These are phyloP conservation scores for Halcyon badia DNA, from an alignment of 2,797 vertebrate species.

Conservation along the genomic window DNA sequence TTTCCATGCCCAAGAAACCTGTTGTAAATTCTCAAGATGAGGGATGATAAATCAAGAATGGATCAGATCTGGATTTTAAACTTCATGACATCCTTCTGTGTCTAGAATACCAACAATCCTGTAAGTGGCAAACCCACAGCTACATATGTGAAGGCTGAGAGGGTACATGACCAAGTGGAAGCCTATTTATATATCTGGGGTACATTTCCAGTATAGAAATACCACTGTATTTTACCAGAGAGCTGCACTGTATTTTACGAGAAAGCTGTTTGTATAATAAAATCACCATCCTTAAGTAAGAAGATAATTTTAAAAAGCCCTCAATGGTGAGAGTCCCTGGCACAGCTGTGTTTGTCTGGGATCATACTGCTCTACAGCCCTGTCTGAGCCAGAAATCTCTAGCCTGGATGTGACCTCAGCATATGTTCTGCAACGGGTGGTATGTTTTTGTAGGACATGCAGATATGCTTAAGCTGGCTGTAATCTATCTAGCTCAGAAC, in stretches of 20 bases:
- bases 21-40: background rate
- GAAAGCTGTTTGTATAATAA: background rate
- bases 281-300: background rate
- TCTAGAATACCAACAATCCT: background rate
- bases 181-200: background rate
- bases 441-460: background rate
- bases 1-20: background rate
- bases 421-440: background rate
- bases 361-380: background rate
- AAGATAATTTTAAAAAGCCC: background rate
- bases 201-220: background rate
- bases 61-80: background rate
- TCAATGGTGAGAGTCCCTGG: background rate
- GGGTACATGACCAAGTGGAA: background rate
- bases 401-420: slow-evolving; percentile 11
- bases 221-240: background rate
- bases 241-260: background rate
- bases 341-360: slow-evolving; percentile 10
- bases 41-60: background rate
- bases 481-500: slow-evolving; percentile 21
- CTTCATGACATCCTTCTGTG: background rate
- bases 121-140: background rate
- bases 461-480: background rate
- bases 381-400: background rate
- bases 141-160: background rate